Evolutionary conservation across 1,140 invertebrate species (phyloP), one percentile per base, ranked within the genome.

Genomic region (Drosophila erecta): DNA sequence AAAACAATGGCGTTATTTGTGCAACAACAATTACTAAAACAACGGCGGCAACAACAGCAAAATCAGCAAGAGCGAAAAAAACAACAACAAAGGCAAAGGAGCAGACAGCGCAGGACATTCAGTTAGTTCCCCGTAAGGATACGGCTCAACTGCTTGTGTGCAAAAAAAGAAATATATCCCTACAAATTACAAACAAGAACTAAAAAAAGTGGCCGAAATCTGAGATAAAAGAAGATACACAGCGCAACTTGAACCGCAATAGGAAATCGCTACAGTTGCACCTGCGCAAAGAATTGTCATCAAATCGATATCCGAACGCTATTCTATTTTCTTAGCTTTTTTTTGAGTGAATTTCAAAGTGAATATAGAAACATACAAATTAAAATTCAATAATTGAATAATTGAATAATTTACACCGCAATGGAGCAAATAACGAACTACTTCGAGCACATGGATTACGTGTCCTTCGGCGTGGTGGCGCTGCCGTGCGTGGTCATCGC

Each of bases 351-450:
- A 62, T 57, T 69, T 53, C 47, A 50, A 27, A 24, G 72, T 64
- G 50, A 24, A 24, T 24, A 24, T 24, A 11, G 5, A 38, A 60
- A 59, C 4, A 17, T 12, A 47, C 44, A 22, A 40, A 30, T 49
- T 30, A 1, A 4, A 30, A 71, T 15, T 46, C 2, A 7, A 30
- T 24, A 30, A 10, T 30, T 30, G 8, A 30, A 10, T 24, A 24
- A 8, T 30, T 30, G 8, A 30, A 3, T 8, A 30, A 30, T 8
- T 30, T 1, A 30, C 7, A 56, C 10, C 17, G 57, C 67, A 65
- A 87, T 87, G 83, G 83, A 87, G 76, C 84, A 89, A 76, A 83
- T 87, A 43, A 73, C 53, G n/a, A 77, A 83, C 44, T 86, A 86
- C 43, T 65, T 87, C 44, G 84, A 78, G 44, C 75, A 87, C 55